Conservation (phyloP, 1,140 invertebrate genomes). For the Grapholita molesta region DNA sequence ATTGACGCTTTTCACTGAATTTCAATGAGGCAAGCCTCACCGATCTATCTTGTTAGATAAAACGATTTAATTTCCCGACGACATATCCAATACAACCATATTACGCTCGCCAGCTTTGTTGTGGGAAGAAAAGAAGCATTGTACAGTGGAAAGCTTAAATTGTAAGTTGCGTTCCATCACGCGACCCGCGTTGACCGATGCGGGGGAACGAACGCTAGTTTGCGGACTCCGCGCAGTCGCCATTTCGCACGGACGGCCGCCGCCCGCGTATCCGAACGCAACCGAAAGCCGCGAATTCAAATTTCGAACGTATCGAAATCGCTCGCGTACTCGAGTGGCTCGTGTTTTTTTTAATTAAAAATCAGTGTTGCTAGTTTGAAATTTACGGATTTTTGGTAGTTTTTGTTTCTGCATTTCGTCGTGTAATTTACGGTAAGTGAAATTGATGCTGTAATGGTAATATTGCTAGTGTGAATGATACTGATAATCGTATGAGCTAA, state of each 20-base stretch:
- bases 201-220: conserved; percentile 47
- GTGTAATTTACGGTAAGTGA: conserved; percentile 49
- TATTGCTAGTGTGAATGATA: background rate
- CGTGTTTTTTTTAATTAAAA: conserved; percentile 29
- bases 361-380: conserved; percentile 36
- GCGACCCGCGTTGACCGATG: conserved; percentile 50
- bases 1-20: conserved; percentile 4
- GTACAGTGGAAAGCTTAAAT: background rate
- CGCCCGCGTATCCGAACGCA: conserved; percentile 25
- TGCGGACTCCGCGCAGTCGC: conserved; percentile 42
- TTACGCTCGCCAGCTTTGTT: background rate
- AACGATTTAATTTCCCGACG: background rate
- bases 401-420: conserved; percentile 31
- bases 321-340: conserved; percentile 32
- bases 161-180: conserved; percentile 17
- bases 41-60: background rate
- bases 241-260: conserved; percentile 51
- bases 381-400: conserved; percentile 40
- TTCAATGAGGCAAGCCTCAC: background rate
- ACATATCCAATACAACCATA: background rate
- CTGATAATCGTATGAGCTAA: conserved; percentile 13
- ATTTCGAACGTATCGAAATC: conserved; percentile 38
- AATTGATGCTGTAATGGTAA: conserved; percentile 9
- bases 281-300: conserved; percentile 27
- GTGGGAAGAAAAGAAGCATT: conserved; percentile 9